phyloP scores from a whole-genome alignment of 1,140 invertebrate species.

The Dendroctonus valens region DNA sequence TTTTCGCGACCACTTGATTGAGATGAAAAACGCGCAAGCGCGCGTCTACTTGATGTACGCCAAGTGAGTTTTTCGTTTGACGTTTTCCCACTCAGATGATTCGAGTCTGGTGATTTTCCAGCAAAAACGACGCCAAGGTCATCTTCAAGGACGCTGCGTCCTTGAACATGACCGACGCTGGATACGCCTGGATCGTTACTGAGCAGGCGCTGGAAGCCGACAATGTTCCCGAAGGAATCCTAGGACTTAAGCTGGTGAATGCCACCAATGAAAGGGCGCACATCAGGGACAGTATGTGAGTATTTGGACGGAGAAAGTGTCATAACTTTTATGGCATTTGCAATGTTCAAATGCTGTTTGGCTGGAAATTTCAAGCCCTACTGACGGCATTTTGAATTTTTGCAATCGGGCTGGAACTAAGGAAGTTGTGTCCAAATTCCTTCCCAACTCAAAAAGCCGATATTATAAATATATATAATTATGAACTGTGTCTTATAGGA shows the following conservation, averaged over 20 bases:
- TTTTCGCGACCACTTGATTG: conserved; percentile 75
- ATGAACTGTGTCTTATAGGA: no score
- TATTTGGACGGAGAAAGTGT: conserved; percentile 24
- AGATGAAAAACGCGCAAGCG: conserved; percentile 81
- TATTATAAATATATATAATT: no score
- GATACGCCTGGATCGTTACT: conserved; percentile 96
- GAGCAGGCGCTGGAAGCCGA: conserved; percentile 86
- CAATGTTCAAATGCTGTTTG: no score
- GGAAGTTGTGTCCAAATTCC: no score
- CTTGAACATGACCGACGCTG: conserved; percentile 85
- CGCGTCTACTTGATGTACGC: conserved; percentile 92
- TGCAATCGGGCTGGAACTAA: no score
- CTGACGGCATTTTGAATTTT: no score
- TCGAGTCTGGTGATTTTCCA: conserved; percentile 49
- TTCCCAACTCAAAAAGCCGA: no score
- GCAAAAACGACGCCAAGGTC: conserved; percentile 82
- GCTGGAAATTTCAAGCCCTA: no score
- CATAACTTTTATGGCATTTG: no score
- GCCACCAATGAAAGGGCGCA: conserved; percentile 85
- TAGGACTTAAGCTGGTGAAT: conserved; percentile 86
- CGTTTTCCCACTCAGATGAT: neutral
- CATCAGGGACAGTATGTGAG: conserved; percentile 83
- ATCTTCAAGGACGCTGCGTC: conserved; percentile 86
- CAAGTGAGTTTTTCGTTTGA: conserved; percentile 62
- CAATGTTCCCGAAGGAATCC: conserved; percentile 82